phyloP scores from a whole-genome alignment of 35 echinoderm and acorn worm species.

The Chiridota heheva region DNA sequence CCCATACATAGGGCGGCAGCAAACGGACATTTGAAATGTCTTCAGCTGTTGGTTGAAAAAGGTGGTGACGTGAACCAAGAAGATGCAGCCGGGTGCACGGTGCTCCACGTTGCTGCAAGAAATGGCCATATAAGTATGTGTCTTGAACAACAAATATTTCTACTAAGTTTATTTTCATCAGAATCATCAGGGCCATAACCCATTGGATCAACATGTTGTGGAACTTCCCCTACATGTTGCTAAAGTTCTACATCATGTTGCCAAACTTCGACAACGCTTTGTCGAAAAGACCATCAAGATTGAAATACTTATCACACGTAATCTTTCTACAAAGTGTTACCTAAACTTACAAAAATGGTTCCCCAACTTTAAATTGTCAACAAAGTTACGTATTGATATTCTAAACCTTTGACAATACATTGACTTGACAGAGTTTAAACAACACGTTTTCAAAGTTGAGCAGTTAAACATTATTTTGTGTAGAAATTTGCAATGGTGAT shows the following conservation, averaged over 20 bases:
- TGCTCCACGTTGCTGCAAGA: constrained; percentile 83
- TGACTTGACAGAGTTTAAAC: too few species aligned
- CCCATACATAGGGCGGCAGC: constrained; percentile 93
- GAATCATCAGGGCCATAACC: not conserved
- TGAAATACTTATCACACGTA: not conserved
- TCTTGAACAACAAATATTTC: not conserved
- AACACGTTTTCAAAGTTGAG: too few species aligned
- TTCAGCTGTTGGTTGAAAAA: constrained; percentile 66
- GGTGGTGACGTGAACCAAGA: constrained; percentile 76
- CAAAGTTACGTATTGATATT: too few species aligned
- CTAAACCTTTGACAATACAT: too few species aligned
- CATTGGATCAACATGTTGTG: not conserved
- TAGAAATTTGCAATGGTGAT: too few species aligned
- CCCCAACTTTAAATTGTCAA: too few species aligned
- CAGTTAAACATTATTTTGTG: too few species aligned
- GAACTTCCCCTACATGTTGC: not conserved
- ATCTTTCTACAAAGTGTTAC: too few species aligned
- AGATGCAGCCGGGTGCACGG: constrained; percentile 83
- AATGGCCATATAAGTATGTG: constrained; percentile 96
- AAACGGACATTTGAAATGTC: constrained; percentile 73
- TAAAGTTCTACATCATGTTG: not conserved
- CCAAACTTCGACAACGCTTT: not conserved
- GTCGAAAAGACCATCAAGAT: too few species aligned
- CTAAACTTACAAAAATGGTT: too few species aligned
- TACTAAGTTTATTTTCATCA: not conserved